phyloP scores from a whole-genome alignment of 1,140 invertebrate species.

The Macrobrachium nipponense region DNA sequence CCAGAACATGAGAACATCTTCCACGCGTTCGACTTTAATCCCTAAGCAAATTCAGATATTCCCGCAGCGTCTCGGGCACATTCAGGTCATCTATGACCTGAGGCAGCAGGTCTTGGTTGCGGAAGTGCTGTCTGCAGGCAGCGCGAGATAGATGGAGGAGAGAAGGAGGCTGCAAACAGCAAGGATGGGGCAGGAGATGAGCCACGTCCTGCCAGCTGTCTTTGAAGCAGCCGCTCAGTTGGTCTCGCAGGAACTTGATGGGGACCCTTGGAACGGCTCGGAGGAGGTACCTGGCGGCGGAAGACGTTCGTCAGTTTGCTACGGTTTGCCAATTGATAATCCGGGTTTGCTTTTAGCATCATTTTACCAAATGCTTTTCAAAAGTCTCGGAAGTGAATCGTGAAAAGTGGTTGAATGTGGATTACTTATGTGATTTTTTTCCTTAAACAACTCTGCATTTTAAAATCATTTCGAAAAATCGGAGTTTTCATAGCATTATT shows the following conservation, averaged over 20 bases:
- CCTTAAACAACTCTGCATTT: too few relatives aligned
- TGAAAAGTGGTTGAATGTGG: too few relatives aligned
- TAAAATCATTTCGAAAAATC: too few relatives aligned
- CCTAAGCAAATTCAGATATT: not conserved
- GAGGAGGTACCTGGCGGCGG: not conserved
- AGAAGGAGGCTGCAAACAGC: not conserved
- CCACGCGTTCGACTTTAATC: not conserved
- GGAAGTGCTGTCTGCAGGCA: not conserved
- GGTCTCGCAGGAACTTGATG: slow-evolving; percentile 1
- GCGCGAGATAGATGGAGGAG: not conserved
- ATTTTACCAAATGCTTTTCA: too few relatives aligned
- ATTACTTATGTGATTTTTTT: too few relatives aligned
- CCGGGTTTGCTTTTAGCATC: too few relatives aligned
- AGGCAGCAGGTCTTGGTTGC: not conserved
- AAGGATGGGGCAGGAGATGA: not conserved
- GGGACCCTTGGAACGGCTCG: not conserved
- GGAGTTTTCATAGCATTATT: too few relatives aligned
- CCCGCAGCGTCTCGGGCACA: not conserved
- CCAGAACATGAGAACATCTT: too few relatives aligned
- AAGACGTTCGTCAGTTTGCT: not conserved
- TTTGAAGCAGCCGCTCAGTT: not conserved
- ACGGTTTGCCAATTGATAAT: too few relatives aligned
- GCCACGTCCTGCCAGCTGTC: not conserved
- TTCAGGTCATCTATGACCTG: not conserved
- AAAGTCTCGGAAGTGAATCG: too few relatives aligned